Conservation (phyloP, 2,888 invertebrate species). For the Hipparchia sbordonii region DNA sequence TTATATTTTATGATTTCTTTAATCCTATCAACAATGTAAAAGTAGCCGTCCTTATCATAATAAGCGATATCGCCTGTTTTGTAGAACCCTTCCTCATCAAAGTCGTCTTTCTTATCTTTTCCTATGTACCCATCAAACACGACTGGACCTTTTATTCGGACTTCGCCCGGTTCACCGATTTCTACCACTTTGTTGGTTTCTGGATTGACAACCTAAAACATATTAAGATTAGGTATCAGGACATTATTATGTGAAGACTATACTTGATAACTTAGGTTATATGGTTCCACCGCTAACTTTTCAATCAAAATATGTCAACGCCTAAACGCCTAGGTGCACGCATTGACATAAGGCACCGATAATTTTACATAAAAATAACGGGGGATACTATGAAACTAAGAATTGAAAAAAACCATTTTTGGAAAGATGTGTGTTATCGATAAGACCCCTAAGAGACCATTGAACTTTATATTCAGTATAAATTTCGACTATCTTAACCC, state of each 20-base stretch:
- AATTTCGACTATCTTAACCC: too few species aligned
- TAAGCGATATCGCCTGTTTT: conserved; percentile 67
- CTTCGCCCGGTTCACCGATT: conserved; percentile 60
- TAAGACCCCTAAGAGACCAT: too few species aligned
- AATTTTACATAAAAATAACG: too few species aligned
- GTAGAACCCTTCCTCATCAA: conserved; percentile 64
- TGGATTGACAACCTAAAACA: conserved; percentile 58
- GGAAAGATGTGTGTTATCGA: too few species aligned
- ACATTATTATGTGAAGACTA: neutral
- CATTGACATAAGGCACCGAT: too few species aligned
- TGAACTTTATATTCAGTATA: too few species aligned
- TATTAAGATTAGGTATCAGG: neutral
- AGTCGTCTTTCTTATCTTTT: conserved; percentile 50
- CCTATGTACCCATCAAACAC: conserved; percentile 64
- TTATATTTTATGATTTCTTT: conserved; percentile 73
- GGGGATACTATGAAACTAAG: too few species aligned
- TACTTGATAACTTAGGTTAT: too few species aligned
- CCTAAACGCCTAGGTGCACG: too few species aligned
- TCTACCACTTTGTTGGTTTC: conserved; percentile 58
- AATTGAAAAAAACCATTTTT: too few species aligned
- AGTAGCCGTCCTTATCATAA: conserved; percentile 64
- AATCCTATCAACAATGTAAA: conserved; percentile 63
- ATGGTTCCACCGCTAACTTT: too few species aligned
- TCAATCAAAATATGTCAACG: too few species aligned
- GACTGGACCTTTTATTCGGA: conserved; percentile 60